Base-by-base conservation (phyloP, 92 coral and sea anemone species). In the Zoanthus gigantus region DNA sequence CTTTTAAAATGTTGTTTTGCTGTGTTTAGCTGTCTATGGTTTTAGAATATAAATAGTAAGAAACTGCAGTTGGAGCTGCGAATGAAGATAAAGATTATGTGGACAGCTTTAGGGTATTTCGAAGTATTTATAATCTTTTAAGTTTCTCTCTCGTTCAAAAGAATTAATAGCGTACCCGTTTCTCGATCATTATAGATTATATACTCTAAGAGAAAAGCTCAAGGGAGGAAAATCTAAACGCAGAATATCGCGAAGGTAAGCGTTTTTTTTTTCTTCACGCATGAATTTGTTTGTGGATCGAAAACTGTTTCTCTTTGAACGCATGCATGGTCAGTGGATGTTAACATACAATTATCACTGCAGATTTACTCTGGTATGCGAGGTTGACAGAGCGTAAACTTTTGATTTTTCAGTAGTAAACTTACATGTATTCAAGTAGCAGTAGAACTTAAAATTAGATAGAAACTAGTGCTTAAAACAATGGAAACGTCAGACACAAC, bases 31-130 rank as follows among this genome's bases (percentile, higher is more conserved):
- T 46, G 45, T 66, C 47, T 58, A 81, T 23, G 47, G n/a, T 34
- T 79, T 57, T 15, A 45, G 60, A 79, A 79, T 79, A 69, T 79
- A 60, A 58, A 16, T 79, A 44, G 32, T 17, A 31, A 13, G 42
- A 9, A 79, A 44, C 53, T 13, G 7, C 65, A 44, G 17, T 29
- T 74, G 31, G 16, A 2, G 57, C 61, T 66, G 76, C 75, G 61
- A 81, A 81, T 81, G 85, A 81, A 63, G 63, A 81, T 44, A 81
- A 67, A 67, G 61, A 79, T 17, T 16, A 79, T 81, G 85, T 81
- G 85, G 85, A 81, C 85, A 46, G 85, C 85, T 44, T 31, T 81
- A 34, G 85, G 85, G 85, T 81, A 67, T n/a, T 75, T 48, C 32
- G 23, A 76, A 60, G 52, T 44, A 0, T 30, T 31, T 67, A 32